phyloP scores from a whole-genome alignment of 2,113 vertebrate species.

The Callithrix jacchus region DNA sequence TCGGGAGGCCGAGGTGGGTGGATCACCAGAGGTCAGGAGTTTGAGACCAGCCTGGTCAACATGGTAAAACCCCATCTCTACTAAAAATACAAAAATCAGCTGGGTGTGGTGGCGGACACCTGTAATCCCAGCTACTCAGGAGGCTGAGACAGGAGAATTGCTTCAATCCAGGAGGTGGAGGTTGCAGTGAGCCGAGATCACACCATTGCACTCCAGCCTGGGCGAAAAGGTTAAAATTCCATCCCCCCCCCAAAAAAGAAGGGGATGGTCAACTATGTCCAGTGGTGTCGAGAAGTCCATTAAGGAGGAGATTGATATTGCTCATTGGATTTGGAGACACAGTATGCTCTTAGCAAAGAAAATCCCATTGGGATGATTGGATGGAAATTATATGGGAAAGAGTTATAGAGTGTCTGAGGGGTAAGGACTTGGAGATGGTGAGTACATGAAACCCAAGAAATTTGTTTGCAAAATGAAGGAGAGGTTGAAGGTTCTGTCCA shows the following conservation, averaged over 20 bases:
- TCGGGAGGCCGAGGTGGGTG: too few species aligned
- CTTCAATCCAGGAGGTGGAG: too few species aligned
- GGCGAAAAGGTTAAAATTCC: too few species aligned
- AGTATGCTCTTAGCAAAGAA: background rate
- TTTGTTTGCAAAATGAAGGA: background rate
- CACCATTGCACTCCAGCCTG: too few species aligned
- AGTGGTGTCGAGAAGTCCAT: background rate
- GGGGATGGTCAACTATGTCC: background rate
- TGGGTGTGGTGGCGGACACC: too few species aligned
- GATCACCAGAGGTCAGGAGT: too few species aligned
- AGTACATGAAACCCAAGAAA: background rate
- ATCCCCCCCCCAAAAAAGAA: background rate
- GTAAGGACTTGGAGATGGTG: background rate
- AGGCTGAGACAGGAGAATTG: too few species aligned
- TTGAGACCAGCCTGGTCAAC: too few species aligned
- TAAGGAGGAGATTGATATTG: background rate
- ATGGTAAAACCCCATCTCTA: too few species aligned
- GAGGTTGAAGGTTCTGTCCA: background rate
- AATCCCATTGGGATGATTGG: rapidly evolving
- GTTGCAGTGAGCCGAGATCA: too few species aligned
- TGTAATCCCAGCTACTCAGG: too few species aligned
- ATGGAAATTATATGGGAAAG: background rate
- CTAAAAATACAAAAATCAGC: too few species aligned
- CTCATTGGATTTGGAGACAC: background rate
- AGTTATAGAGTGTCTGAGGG: background rate